phyloP scores from a whole-genome alignment of 2,888 invertebrate species.

The Epinotia brunnichana region DNA sequence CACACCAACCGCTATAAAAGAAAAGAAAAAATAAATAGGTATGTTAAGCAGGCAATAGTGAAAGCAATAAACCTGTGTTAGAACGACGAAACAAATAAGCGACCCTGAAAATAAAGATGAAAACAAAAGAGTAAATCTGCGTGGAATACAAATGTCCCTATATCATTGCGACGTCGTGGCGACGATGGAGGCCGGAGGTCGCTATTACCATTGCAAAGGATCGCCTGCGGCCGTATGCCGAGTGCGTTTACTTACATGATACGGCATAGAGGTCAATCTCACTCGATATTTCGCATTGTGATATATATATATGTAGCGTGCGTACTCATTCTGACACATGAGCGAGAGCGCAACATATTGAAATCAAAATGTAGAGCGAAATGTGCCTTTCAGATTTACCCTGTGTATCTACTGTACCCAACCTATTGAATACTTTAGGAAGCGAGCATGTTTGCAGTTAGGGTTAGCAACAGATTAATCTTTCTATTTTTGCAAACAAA shows the following conservation, averaged over 20 bases:
- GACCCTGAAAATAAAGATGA: conserved; percentile 28
- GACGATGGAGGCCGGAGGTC: conserved; percentile 28
- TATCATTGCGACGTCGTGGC: conserved; percentile 26
- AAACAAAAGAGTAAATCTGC: conserved; percentile 27
- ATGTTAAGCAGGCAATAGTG: background rate
- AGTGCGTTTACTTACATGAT: conserved; percentile 15
- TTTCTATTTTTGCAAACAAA: too few relatives aligned
- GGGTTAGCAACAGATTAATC: background rate
- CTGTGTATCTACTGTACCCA: background rate
- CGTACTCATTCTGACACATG: background rate
- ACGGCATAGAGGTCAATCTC: conserved; percentile 1
- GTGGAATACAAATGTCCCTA: conserved; percentile 32
- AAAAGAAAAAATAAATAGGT: too few relatives aligned
- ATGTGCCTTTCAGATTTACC: background rate
- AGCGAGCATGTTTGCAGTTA: background rate
- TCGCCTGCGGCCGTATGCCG: conserved; percentile 15
- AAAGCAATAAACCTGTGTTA: background rate
- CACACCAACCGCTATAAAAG: too few relatives aligned
- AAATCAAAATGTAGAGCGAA: background rate
- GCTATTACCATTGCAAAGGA: conserved; percentile 34
- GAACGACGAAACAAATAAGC: background rate
- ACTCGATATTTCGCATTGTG: background rate
- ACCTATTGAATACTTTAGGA: background rate
- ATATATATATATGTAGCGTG: background rate
- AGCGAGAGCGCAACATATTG: background rate